Evolutionary conservation across 2,888 invertebrate genomes (phyloP).

Genomic region (Athalia rosae): DNA sequence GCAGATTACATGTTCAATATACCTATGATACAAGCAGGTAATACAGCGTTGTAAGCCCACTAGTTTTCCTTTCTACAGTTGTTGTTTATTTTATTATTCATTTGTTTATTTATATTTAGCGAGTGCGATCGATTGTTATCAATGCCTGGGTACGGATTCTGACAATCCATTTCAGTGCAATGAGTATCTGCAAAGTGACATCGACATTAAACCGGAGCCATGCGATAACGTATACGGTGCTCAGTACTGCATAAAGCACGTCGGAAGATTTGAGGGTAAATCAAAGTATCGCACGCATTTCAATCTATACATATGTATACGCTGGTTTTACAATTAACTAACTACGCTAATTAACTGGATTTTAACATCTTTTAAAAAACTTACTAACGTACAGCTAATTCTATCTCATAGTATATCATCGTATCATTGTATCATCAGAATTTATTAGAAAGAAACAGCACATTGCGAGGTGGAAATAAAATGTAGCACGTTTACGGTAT

Average conservation of each 20-base stretch:
- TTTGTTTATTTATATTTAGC: conserved; percentile 72
- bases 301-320: background rate
- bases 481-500: background rate
- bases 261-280: conserved; percentile 92
- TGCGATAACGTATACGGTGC: conserved; percentile 90
- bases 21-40: too few relatives aligned
- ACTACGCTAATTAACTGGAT: background rate
- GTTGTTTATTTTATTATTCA: conserved; percentile 34
- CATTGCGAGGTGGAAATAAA: background rate
- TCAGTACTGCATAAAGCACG: conserved; percentile 93
- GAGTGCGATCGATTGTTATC: conserved; percentile 86
- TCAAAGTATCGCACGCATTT: conserved; percentile 31
- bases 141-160: conserved; percentile 90
- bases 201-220: conserved; percentile 80
- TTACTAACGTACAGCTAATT: background rate
- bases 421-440: too few relatives aligned
- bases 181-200: conserved; percentile 82
- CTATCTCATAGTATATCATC: too few relatives aligned
- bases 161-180: conserved; percentile 88
- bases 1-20: conserved; percentile 17
- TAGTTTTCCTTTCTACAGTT: background rate
- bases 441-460: too few relatives aligned
- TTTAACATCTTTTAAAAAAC: background rate
- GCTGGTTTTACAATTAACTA: conserved; percentile 9
- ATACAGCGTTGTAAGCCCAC: too few relatives aligned